phyloP scores from a whole-genome alignment of 1,140 invertebrate genomes.

The Drosophila prosaltans region DNA sequence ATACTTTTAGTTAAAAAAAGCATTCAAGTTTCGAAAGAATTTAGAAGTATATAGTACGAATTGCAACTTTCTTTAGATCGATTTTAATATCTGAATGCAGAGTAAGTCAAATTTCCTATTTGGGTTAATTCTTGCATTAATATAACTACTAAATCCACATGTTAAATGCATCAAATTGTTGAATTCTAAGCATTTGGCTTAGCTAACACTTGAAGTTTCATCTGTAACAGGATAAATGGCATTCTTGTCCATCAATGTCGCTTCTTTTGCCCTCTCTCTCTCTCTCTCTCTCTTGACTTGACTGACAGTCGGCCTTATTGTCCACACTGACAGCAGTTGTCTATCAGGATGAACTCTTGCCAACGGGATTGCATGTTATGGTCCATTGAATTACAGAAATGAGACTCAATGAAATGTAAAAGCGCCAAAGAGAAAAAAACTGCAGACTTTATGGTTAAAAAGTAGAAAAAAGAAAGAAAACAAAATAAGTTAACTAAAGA shows the following conservation, averaged over 20 bases:
- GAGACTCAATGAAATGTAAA: conserved; percentile 34
- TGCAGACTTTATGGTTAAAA: background rate
- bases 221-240: background rate
- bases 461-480: background rate
- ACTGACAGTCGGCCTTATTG: conserved; percentile 19
- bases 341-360: conserved; percentile 34
- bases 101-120: too few species aligned
- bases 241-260: conserved; percentile 26
- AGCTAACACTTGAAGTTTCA: background rate
- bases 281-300: conserved; percentile 21
- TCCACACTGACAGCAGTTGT: conserved; percentile 25
- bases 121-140: too few species aligned
- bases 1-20: too few species aligned
- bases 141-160: too few species aligned
- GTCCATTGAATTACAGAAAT: conserved; percentile 39
- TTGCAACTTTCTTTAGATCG: too few species aligned
- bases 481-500: background rate
- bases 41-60: too few species aligned
- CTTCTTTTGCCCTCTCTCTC: background rate
- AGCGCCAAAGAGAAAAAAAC: conserved; percentile 9
- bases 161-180: background rate
- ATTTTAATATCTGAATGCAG: too few species aligned
- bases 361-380: conserved; percentile 34
- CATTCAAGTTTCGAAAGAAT: too few species aligned
- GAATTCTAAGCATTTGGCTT: background rate